These are phyloP conservation scores for Pseudomugil tenellus DNA, from an alignment of 2,797 vertebrate species.

Conservation along the genomic window DNA sequence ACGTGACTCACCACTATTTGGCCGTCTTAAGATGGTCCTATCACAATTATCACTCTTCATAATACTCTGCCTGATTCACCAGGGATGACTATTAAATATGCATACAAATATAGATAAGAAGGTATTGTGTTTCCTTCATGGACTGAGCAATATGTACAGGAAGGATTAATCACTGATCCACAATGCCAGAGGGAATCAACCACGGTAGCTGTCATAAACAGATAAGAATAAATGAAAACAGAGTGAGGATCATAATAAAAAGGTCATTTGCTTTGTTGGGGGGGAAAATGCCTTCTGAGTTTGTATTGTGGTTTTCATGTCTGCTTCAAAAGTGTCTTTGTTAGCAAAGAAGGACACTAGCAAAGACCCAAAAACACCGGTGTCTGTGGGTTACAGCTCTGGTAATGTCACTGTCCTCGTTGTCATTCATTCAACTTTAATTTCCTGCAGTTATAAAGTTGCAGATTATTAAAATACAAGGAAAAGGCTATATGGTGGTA, in stretches of 20 bases:
- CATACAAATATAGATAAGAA: constrained; percentile 60
- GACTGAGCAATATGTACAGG: constrained; percentile 41
- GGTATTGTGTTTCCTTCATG: constrained; percentile 56
- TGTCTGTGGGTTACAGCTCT: constrained; percentile 26
- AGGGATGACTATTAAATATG: constrained; percentile 53
- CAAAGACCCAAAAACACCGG: constrained; percentile 1
- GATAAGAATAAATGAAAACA: constrained; percentile 55
- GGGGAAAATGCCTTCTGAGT: constrained; percentile 17
- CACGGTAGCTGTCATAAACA: constrained; percentile 49
- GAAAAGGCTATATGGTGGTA: constrained; percentile 53
- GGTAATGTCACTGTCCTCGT: constrained; percentile 50
- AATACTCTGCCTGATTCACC: constrained; percentile 26
- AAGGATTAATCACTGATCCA: constrained; percentile 62
- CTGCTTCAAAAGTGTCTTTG: constrained; percentile 24
- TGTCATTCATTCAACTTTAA: constrained; percentile 44
- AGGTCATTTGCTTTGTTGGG: constrained; percentile 25
- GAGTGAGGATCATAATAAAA: constrained; percentile 4
- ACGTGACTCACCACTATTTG: constrained; percentile 33
- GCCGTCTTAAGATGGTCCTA: constrained; percentile 37
- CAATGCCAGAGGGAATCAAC: constrained; percentile 36
- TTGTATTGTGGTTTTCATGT: constrained; percentile 24
- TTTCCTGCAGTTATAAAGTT: constrained; percentile 51
- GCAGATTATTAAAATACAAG: constrained; percentile 50
- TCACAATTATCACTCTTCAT: constrained; percentile 52
- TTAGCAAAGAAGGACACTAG: constrained; percentile 6